Percentiles rank a stretch among this genome's conserved stretches.
These are phyloP conservation scores for Morpho helenor DNA, from an alignment of 2,888 invertebrate species.

Conservation along the genomic window DNA sequence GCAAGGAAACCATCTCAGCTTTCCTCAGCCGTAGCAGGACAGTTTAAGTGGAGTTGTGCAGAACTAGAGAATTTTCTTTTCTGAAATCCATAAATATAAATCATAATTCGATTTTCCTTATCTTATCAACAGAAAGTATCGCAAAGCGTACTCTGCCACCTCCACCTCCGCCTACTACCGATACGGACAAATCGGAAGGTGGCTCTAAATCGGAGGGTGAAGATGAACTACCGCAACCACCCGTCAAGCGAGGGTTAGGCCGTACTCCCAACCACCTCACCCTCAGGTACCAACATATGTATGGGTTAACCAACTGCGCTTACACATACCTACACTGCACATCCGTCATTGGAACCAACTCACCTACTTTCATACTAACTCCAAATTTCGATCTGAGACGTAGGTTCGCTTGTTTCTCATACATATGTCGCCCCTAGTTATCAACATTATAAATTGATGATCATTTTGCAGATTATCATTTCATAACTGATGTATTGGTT, in stretches of 20 bases:
- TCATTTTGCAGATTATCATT: background rate
- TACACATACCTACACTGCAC: constrained; percentile 40
- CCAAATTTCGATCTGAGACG: constrained; percentile 39
- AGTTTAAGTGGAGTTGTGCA: too few species aligned
- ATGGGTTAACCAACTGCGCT: constrained; percentile 43
- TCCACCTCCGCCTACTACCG: constrained; percentile 57
- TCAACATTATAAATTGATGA: background rate
- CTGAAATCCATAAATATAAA: background rate
- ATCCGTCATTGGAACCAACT: constrained; percentile 33
- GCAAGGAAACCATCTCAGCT: too few species aligned
- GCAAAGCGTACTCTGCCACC: constrained; percentile 20
- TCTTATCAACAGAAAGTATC: constrained; percentile 28
- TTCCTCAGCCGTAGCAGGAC: too few species aligned
- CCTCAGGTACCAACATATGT: constrained; percentile 82
- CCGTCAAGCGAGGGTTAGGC: constrained; percentile 85
- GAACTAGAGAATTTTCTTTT: too few species aligned
- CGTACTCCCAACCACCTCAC: constrained; percentile 96
- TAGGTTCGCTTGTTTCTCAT: constrained; percentile 62
- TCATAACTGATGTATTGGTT: background rate
- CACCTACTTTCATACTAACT: constrained; percentile 24
- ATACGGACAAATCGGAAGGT: constrained; percentile 76
- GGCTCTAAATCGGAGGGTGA: constrained; percentile 93
- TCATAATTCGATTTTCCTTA: background rate
- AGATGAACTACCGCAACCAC: constrained; percentile 86
- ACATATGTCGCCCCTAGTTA: constrained; percentile 52